These are phyloP conservation scores for Brachypodius melanocephalos DNA, from an alignment of 2,113 vertebrate species.

Conservation along the genomic window DNA sequence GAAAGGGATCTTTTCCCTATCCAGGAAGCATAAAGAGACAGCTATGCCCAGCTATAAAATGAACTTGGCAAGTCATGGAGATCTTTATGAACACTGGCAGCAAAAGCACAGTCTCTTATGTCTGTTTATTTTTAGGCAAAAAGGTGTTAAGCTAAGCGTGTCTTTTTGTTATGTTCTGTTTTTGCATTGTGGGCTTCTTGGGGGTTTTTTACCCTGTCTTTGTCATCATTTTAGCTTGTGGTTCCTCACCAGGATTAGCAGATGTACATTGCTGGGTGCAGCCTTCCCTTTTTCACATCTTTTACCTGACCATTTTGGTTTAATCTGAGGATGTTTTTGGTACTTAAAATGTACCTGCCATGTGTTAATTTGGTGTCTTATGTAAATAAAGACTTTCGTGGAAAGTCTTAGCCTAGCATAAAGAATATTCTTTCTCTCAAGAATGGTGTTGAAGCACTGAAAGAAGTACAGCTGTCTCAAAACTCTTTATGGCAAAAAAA, in stretches of 20 bases:
- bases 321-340: background rate
- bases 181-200: background rate
- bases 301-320: background rate
- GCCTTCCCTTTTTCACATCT: background rate
- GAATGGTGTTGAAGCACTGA: background rate
- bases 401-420: background rate
- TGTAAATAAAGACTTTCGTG: background rate
- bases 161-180: background rate
- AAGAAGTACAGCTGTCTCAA: background rate
- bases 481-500: background rate
- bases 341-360: background rate
- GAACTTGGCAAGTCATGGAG: background rate
- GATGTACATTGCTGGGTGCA: background rate
- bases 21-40: background rate
- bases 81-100: background rate
- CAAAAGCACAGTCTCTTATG: background rate
- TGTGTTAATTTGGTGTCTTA: background rate
- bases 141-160: conserved; percentile 31
- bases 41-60: background rate
- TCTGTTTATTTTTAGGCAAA: conserved; percentile 32
- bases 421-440: background rate
- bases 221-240: conserved; percentile 12
- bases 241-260: conserved; percentile 14
- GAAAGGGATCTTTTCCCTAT: background rate
- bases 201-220: background rate